Base-by-base conservation (phyloP, 2,888 invertebrate species). In the Drosophila limbata region DNA sequence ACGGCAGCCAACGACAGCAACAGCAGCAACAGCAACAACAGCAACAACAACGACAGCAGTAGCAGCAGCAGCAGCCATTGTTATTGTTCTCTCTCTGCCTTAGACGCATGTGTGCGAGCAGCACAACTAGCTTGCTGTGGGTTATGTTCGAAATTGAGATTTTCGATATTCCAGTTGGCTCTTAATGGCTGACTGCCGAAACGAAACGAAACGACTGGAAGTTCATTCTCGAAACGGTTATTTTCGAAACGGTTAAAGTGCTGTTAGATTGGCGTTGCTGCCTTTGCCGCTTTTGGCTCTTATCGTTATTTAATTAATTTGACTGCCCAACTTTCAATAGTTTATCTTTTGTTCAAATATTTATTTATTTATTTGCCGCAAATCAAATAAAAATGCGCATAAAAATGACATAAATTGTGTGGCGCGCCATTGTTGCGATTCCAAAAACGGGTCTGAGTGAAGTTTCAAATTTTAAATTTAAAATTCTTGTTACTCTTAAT, bases 51-150 rank as follows among this genome's bases (percentile, higher is more conserved):
- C 45, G 17, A 21, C 25, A 45, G 19, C 45, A 33, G 51, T 40
- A 71, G 70, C 84, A 81, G 77, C 79, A 44, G 60, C 51, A 76
- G 86, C 84, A 89, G 84, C 88, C 88, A 89, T 84, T 89, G 89
- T 75, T 87, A 62, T 71, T 28, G 37, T 47, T n/a, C 53, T 37
- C 62, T 35, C 63, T 31, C 13, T 40, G 35, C 40, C 10, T 37
- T 35, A 13, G 11, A 13, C 10, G 28, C 42, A 21, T 52, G 69
- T 21, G 84, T 69, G 72, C 63, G 71, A 88, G 63, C 50, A 31
- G 25, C 52, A 37, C 77, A 59, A 66, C 57, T 78, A 60, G 71
- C 57, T 78, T 56, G 51, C 39, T 44, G 37, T 44, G 63, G 51
- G 37, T 17, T 31, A 9, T 60, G 42, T 81, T 81, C 78, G 88